Evolutionary conservation across 2,113 vertebrate genomes (phyloP), one percentile per base, ranked within the genome.

Genomic region (Neotragus pygmaeus): DNA sequence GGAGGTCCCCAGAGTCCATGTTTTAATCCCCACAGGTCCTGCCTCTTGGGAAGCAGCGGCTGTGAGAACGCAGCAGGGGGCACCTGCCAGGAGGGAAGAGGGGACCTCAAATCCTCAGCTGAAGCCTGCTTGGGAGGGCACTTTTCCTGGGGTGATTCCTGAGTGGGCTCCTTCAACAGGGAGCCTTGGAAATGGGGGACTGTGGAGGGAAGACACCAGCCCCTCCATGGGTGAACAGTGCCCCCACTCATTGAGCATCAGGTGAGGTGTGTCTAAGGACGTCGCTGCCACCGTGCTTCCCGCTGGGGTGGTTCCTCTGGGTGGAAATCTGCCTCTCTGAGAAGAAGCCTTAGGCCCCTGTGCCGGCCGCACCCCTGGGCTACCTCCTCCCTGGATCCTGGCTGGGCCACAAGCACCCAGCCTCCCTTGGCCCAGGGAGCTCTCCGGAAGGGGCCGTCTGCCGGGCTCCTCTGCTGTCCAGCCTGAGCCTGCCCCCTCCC

Each of bases 181-280:
- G 62, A 16, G 9, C 55, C 53, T 57, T 19, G 82, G 51, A 36
- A 33, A 23, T 14, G 60, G 62, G n/a, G 51, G 27, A 14, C 43
- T 1, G 9, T 6, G 2, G 23, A 62, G 21, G 45, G 9, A 19
- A 75, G 45, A 47, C 11, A 17, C 53, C n/a, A 30, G 23, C 53
- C 19, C 16, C 57, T 53, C 8, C 0, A 0, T 2, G 45, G 39
- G n/a, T 2, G 23, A 13, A 53, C 36, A 47, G 1, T 21, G 2
- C 28, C 39, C 33, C 10, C 17, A 1, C 5, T 77, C 30, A 6
- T 7, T 3, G 13, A 33, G 66, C 7, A 17, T 43, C 19, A 4
- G 55, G 57, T 5, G 36, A 47, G 7, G 3, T 3, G 4, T 5
- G n/a, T 53, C 39, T 51, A 11, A 43, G n/a, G 75, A 12, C 15